These are phyloP conservation scores for Gavialis gangeticus DNA, from an alignment of 2,113 vertebrate species.

Conservation along the genomic window DNA sequence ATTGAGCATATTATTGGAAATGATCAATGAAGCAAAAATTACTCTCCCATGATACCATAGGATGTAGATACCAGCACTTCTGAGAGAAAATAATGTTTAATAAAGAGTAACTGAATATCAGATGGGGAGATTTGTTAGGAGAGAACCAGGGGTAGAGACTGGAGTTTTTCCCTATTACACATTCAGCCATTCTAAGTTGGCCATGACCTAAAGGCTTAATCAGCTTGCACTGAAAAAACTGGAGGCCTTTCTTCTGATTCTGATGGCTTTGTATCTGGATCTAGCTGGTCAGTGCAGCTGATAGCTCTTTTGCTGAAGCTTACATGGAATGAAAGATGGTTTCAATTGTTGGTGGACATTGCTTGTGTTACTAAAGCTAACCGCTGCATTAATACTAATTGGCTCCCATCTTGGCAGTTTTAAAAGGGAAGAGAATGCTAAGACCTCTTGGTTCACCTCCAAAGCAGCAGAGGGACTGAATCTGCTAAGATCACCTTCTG, in stretches of 20 bases:
- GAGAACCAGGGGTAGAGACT: background rate
- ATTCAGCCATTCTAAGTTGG: background rate
- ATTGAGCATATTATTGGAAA: background rate
- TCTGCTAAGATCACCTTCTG: too few relatives aligned
- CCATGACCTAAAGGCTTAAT: background rate
- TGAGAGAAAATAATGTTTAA: background rate
- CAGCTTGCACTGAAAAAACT: background rate
- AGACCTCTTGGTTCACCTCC: background rate
- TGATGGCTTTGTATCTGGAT: background rate
- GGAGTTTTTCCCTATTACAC: background rate
- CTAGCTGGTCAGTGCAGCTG: background rate
- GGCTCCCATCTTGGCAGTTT: background rate
- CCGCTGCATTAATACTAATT: background rate
- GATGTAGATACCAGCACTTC: background rate
- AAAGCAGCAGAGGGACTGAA: background rate
- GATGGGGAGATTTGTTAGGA: background rate
- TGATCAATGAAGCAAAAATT: background rate
- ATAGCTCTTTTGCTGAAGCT: background rate
- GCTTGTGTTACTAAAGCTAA: background rate
- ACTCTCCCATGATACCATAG: background rate
- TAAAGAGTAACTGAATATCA: background rate
- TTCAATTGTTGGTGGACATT: background rate
- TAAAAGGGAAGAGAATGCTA: background rate
- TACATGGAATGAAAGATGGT: background rate
- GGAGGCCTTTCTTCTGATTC: background rate